A percentile compares a stretch with the other conserved stretches of the same genome.
These are phyloP conservation scores for Chalcis sispes DNA, from an alignment of 2,888 invertebrate genomes.

Conservation along the genomic window DNA sequence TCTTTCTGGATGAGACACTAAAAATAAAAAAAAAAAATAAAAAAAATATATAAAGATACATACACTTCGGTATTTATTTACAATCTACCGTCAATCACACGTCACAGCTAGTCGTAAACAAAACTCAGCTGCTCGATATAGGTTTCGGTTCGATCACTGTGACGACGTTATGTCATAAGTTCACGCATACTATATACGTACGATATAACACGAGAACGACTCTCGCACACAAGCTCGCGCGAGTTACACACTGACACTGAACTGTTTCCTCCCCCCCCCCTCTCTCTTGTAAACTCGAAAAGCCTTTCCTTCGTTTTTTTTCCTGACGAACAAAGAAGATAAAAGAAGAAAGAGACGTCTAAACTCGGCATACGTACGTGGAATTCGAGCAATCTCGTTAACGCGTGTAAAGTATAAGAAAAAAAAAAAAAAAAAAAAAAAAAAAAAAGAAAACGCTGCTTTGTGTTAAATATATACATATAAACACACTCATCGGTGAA, in stretches of 20 bases:
- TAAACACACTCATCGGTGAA: too few relatives aligned
- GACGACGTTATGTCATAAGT: conserved; percentile 34
- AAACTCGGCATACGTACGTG: background rate
- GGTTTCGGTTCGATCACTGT: conserved; percentile 29
- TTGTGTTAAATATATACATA: too few relatives aligned
- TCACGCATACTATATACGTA: background rate
- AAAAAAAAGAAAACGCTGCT: too few relatives aligned
- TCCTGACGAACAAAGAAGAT: background rate
- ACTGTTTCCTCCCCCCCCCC: background rate
- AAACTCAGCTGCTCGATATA: conserved; percentile 42
- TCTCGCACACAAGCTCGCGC: too few relatives aligned
- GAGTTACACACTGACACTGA: background rate
- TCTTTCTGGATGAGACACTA: background rate
- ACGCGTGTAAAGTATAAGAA: too few relatives aligned
- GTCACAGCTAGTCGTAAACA: conserved; percentile 22
- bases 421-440: background rate
- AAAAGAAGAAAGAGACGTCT: background rate
- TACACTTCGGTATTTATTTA: background rate
- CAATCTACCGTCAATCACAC: background rate
- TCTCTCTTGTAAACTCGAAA: conserved; percentile 30
- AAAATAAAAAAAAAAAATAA: background rate
- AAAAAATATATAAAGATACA: background rate
- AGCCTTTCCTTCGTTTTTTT: background rate
- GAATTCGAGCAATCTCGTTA: conserved; percentile 20
- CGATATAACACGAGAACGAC: background rate